Evolutionary conservation across 2,888 invertebrate species (phyloP).

Genomic region (Sphaerophoria taeniata): DNA sequence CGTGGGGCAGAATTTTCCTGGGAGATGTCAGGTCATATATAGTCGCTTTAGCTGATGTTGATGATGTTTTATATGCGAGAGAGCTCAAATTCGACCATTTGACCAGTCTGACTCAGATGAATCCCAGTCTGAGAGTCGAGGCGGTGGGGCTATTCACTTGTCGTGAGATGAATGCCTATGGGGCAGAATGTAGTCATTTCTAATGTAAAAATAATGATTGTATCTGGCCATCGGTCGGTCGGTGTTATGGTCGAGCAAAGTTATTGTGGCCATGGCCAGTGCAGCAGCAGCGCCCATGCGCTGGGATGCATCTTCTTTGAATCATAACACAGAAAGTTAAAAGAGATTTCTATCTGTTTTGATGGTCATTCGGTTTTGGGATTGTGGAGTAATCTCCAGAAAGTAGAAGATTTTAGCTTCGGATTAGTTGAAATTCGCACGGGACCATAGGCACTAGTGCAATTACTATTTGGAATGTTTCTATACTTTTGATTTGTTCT

Average conservation of each 20-base stretch:
- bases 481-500: conserved; percentile 32
- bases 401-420: conserved; percentile 56
- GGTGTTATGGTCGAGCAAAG: background rate
- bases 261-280: conserved; percentile 23
- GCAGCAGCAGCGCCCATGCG: background rate
- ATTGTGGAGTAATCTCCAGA: conserved; percentile 58
- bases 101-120: conserved; percentile 53
- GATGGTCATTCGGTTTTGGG: conserved; percentile 25
- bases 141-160: conserved; percentile 59
- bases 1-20: conserved; percentile 45
- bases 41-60: conserved; percentile 11
- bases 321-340: conserved; percentile 29
- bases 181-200: conserved; percentile 67
- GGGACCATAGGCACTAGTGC: conserved; percentile 51
- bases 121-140: background rate
- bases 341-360: conserved; percentile 40
- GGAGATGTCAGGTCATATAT: conserved; percentile 46
- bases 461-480: conserved; percentile 16
- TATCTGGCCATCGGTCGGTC: conserved; percentile 40
- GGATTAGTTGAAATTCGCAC: conserved; percentile 63
- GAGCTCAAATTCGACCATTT: conserved; percentile 48
- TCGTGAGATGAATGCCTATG: conserved; percentile 67
- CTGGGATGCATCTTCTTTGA: conserved; percentile 20
- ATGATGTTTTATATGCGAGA: background rate
- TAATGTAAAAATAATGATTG: conserved; percentile 73